These are phyloP conservation scores for Micromussa lordhowensis DNA, from an alignment of 92 coral and sea anemone species.

Conservation along the genomic window DNA sequence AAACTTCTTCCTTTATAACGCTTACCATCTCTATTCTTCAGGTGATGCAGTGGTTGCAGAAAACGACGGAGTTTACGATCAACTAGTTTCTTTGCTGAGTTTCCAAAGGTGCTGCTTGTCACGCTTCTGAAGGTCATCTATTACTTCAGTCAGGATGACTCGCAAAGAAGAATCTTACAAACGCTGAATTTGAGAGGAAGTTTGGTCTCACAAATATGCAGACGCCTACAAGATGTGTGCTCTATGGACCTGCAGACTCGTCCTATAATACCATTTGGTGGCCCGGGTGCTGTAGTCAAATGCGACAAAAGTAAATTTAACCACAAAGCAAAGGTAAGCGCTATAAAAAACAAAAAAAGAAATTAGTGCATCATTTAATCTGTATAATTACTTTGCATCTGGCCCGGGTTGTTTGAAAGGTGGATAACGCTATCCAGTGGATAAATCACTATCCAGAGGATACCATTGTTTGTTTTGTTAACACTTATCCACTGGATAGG, in stretches of 20 bases:
- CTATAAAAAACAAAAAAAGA: neutral
- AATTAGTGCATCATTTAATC: neutral
- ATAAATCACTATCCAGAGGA: too few relatives aligned
- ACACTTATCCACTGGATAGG: too few relatives aligned
- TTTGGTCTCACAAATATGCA: neutral
- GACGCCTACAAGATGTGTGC: slow-evolving; percentile 23
- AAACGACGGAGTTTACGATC: neutral
- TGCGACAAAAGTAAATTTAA: too few relatives aligned
- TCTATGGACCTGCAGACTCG: slow-evolving; percentile 1
- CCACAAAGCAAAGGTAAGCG: too few relatives aligned
- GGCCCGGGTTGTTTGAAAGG: neutral
- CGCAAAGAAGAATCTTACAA: neutral
- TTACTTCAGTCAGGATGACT: slow-evolving; percentile 7
- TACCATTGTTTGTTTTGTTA: too few relatives aligned
- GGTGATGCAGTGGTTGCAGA: too few relatives aligned
- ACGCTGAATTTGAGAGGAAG: neutral
- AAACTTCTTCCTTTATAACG: too few relatives aligned
- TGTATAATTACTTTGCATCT: neutral
- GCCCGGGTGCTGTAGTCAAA: slow-evolving; percentile 32
- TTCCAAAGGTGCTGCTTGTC: neutral
- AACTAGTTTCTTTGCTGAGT: neutral
- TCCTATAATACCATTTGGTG: slow-evolving; percentile 46
- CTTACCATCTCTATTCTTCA: too few relatives aligned
- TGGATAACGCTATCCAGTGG: too few relatives aligned
- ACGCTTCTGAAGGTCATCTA: slow-evolving; percentile 17